Evolutionary conservation across 2,113 vertebrate genomes (phyloP), one percentile per base, ranked within the genome.

Genomic region (Nesospiza acunhae): DNA sequence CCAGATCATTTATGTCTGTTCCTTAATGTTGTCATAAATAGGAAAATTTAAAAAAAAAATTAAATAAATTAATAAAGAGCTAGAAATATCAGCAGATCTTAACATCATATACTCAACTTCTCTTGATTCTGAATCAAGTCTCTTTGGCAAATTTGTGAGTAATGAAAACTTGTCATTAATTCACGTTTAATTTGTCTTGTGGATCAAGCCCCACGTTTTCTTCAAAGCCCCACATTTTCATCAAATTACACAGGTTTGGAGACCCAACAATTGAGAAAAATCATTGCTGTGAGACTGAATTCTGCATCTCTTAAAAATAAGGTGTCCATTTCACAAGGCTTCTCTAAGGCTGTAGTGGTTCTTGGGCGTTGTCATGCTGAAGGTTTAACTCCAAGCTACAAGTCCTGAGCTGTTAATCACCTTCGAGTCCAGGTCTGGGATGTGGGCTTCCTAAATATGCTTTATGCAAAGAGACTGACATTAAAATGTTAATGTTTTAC

Each of bases 371-470:
- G 37, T 44, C 37, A 20, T 44, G 16, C 69, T 67, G 24, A 49
- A 58, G 11, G 9, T 74, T 63, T 84, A 42, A 50, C 21, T 74
- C 26, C 39, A 26, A 75, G 31, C n/a, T 89, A 3, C 46, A 68
- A 28, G 52, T 56, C 22, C 44, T 0, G 0, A 53, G 23, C 11
- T 53, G 31, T 17, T 56, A n/a, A 53, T 64, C 2, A 5, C 39
- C 47, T 70, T 70, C 39, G 44, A 60, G 21, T 72, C n/a, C 28
- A 33, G 18, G 23, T 69, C 70, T 84, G 59, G n/a, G 11, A 52
- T 76, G 20, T 64, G 42, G 9, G 10, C 35, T 81, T 94, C 49
- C 64, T 13, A 58, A 74, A 46, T 73, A 76, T 4, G 9, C 11
- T 11, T 67, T 64, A 50, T 58, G 28, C 20, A 84, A 42, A 33